Conservation (phyloP, 92 coral and sea anemone species). For the Zoanthus gigantus region DNA sequence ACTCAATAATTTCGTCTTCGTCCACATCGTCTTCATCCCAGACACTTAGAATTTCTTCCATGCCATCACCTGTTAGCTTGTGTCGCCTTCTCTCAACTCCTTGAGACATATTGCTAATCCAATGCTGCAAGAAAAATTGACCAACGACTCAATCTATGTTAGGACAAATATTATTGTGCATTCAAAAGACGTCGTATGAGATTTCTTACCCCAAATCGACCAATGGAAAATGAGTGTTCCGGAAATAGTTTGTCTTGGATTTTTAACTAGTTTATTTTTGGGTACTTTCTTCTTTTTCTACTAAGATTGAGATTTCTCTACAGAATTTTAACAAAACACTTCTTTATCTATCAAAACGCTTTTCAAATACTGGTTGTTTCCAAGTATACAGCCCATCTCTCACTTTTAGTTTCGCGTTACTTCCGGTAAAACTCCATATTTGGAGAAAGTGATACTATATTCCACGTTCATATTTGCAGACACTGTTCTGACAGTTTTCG, state of each 20-base stretch:
- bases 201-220: not conserved
- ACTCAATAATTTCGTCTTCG: constrained; percentile 92
- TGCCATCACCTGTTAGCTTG: constrained; percentile 73
- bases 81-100: constrained; percentile 56
- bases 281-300: not conserved
- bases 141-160: not conserved
- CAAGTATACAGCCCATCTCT: not conserved
- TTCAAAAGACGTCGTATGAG: not conserved
- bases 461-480: constrained; percentile 15
- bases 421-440: constrained; percentile 39
- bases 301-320: not conserved
- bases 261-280: not conserved
- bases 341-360: too few species aligned
- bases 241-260: not conserved
- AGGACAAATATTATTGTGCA: constrained; percentile 31
- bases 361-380: too few species aligned
- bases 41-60: constrained; percentile 89
- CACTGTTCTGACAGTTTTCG: constrained; percentile 30
- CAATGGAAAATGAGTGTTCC: constrained; percentile 7
- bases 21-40: constrained; percentile 95
- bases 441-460: not conserved
- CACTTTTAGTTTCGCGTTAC: not conserved
- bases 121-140: too few species aligned
- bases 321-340: too few species aligned
- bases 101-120: not conserved